Conservation (phyloP, 2,888 invertebrate species). For the Calliphora vomitoria region DNA sequence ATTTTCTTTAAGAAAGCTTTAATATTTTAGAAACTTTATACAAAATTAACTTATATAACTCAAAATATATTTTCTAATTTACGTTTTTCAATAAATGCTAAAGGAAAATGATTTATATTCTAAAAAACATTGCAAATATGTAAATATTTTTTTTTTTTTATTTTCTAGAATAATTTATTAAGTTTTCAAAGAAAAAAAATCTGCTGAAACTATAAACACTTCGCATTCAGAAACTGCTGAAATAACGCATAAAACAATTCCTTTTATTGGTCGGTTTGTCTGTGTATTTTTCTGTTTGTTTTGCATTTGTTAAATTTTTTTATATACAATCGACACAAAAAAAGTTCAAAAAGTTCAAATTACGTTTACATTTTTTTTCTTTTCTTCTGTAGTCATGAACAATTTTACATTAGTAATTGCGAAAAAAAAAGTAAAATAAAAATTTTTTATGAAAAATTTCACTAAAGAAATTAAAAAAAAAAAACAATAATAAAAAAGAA, state of each 20-base stretch:
- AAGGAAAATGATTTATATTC: too few species aligned
- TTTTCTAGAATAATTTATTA: constrained; percentile 21
- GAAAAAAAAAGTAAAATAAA: not conserved
- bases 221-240: not conserved
- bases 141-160: not conserved
- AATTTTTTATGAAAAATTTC: constrained; percentile 14
- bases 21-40: too few species aligned
- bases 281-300: not conserved
- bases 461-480: constrained; percentile 32
- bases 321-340: constrained; percentile 33
- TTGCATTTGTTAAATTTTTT: not conserved
- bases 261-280: not conserved
- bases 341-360: constrained; percentile 51
- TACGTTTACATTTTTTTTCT: constrained; percentile 18
- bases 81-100: not conserved
- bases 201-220: not conserved
- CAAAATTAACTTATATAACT: too few species aligned
- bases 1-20: too few species aligned
- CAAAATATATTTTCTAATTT: too few species aligned
- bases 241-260: constrained; percentile 9
- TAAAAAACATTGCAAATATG: not conserved
- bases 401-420: constrained; percentile 22
- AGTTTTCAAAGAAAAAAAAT: not conserved
- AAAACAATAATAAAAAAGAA: not conserved
- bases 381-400: constrained; percentile 1